Percentiles rank a stretch among this genome's conserved stretches.
Conservation (phyloP, 1,140 invertebrate species). For the Drosophila santomea region DNA sequence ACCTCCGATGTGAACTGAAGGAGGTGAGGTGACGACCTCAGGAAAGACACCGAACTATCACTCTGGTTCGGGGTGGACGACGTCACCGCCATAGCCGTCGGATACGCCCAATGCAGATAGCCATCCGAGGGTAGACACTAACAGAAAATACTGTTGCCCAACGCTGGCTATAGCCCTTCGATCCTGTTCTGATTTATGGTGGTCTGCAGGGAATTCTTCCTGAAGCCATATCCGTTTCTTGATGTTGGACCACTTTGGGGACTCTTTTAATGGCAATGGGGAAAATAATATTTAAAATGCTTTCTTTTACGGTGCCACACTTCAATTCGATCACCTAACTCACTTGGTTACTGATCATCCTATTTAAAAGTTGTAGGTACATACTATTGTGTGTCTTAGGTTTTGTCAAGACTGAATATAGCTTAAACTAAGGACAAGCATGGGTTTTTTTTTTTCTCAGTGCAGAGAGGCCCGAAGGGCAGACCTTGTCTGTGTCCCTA, state of each 20-base stretch:
- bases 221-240: background rate
- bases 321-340: too few species aligned
- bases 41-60: slow-evolving; percentile 36
- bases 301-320: too few species aligned
- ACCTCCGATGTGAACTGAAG: too few species aligned
- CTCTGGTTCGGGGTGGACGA: slow-evolving; percentile 34
- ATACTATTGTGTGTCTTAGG: too few species aligned
- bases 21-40: slow-evolving; percentile 31
- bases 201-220: background rate
- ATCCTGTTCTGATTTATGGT: background rate
- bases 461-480: slow-evolving; percentile 2
- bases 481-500: slow-evolving; percentile 19
- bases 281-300: too few species aligned
- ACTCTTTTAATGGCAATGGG: background rate
- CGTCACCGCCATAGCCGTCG: slow-evolving; percentile 36
- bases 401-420: too few species aligned
- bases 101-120: slow-evolving; percentile 72
- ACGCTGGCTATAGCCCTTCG: background rate
- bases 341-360: too few species aligned
- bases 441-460: slow-evolving; percentile 3
- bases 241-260: background rate
- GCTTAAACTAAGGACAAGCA: too few species aligned
- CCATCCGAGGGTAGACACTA: slow-evolving; percentile 46
- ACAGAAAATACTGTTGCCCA: background rate
- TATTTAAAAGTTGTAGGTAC: too few species aligned